Base-by-base conservation (phyloP, 2,113 vertebrate species). In the Nicator chloris region DNA sequence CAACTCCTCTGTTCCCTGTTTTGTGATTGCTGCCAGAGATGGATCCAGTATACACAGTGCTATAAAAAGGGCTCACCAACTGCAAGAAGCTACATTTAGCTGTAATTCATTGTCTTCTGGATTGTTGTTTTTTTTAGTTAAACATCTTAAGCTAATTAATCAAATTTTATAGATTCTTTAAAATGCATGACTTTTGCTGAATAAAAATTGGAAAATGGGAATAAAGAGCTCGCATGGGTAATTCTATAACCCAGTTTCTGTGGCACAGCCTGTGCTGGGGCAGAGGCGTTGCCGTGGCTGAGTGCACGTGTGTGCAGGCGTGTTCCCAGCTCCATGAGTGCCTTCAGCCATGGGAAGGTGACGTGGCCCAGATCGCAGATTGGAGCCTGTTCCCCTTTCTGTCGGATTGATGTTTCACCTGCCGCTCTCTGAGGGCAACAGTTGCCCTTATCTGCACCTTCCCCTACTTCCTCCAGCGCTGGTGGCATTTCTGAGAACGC, bases 401-500 rank as follows among this genome's bases (percentile, higher is more conserved):
- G 18, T 15, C 1, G 47, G 64, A 21, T 81, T 66, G 68, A 15
- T 59, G 56, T 92, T 90, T 95, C 69, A 91, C 94, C 86, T 71
- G 72, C 49, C 2, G 11, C 14, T 6, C 79, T 76, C 21, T 5
- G 50, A 92, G 51, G 64, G 82, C 68, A 86, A 6, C 92, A 86
- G 91, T 59, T 96, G 51, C 56, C 35, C 75, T 96, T 90, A 81
- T 86, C 94, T 83, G 66, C 83, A 71, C 76, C 51, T 86, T 94
- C 21, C 92, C 85, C 76, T 17, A 10, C 35, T 96, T 96, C 94
- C 83, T 44, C 9, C 26, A 1, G 39, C 27, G 24, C 79, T 15
- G 44, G 9, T 35, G 66, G 71, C 45, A 4, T n/a, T 79, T 69
- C 61, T 0, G 11, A 78, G 89, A 89, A 63, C 3, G 4, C 0